Base-by-base conservation (phyloP, 2,113 vertebrate genomes). In the Scophthalmus maximus region DNA sequence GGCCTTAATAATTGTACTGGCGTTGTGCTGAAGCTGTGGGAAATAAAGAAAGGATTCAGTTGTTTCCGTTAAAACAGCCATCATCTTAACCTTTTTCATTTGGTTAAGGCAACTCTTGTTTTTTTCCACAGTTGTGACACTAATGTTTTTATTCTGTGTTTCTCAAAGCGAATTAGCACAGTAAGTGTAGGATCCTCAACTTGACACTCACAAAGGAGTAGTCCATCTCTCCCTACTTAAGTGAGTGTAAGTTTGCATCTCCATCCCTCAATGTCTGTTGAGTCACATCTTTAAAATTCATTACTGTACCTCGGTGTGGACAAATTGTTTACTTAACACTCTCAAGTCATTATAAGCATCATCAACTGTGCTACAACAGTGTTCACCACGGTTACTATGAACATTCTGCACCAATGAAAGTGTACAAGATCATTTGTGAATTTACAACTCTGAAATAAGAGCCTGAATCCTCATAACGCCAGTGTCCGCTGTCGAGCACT, bases 401-500 rank as follows among this genome's bases (percentile, higher is more conserved):
- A 11, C 32, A 7, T 34, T 9, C 32, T 34, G 5, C 18, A 4
- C 15, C 34, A 56, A n/a, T n/a, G n/a, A n/a, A n/a, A n/a, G n/a
- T n/a, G n/a, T n/a, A n/a, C n/a, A n/a, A n/a, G 15, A 34, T 53
- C 18, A 18, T 61, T 77, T n/a, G 42, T 8, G 18, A 52, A 67
- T 38, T 56, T 26, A 47, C 40, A 59, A 27, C 40, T 68, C 20
- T 18, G 25, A 72, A 69, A 70, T 63, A 42, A 59, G 29, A 74
- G 44, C 29, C 26, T 55, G 59, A 27, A 60, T 61, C 9, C 40
- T 65, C 30, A 53, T 23, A 25, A 68, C 22, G 32, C n/a, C 23
- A 15, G 22, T 46, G 18, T 71, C 12, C 65, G 53, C 65, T 38
- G 61, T 72, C 1, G 12, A 82, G 64, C 69, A 68, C 63, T 66